Percentiles rank a stretch among this genome's conserved stretches.
phyloP scores from a whole-genome alignment of 2,888 invertebrate species.

The Electrophaes corylata region DNA sequence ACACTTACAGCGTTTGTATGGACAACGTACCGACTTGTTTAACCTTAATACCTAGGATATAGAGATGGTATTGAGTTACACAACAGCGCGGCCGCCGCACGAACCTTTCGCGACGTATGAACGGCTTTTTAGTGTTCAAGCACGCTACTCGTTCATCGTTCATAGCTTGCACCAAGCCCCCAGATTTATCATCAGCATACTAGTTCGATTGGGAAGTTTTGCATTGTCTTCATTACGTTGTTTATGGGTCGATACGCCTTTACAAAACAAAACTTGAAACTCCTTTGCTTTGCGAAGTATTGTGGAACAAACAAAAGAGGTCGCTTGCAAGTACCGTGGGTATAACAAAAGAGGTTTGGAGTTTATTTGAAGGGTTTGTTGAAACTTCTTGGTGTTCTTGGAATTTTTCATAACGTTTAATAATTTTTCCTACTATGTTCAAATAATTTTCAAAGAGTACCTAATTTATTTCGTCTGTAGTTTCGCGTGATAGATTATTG shows the following conservation, averaged over 20 bases:
- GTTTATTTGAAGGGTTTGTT: slow-evolving; percentile 3
- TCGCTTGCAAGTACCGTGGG: background rate
- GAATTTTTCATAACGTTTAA: too few species aligned
- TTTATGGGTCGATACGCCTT: slow-evolving; percentile 18
- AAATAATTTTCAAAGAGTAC: too few species aligned
- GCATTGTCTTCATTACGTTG: slow-evolving; percentile 28
- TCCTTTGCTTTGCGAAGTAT: slow-evolving; percentile 6
- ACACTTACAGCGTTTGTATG: too few species aligned
- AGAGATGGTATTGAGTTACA: too few species aligned
- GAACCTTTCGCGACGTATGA: too few species aligned
- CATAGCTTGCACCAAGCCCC: slow-evolving; percentile 7
- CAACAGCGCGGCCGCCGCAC: too few species aligned
- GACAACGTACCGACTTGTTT: too few species aligned
- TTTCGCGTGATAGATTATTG: too few species aligned
- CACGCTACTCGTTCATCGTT: background rate
- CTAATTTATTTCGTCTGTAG: too few species aligned
- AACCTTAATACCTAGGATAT: too few species aligned
- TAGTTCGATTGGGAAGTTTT: slow-evolving; percentile 31
- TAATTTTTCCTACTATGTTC: too few species aligned
- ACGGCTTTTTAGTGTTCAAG: too few species aligned
- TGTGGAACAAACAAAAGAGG: slow-evolving; percentile 1
- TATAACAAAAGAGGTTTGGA: slow-evolving; percentile 6
- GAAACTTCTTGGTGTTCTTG: background rate
- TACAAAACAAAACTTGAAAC: slow-evolving; percentile 9
- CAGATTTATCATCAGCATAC: slow-evolving; percentile 20